Evolutionary conservation across 1,140 invertebrate species (phyloP).

Genomic region (Neocloeon triangulifer): DNA sequence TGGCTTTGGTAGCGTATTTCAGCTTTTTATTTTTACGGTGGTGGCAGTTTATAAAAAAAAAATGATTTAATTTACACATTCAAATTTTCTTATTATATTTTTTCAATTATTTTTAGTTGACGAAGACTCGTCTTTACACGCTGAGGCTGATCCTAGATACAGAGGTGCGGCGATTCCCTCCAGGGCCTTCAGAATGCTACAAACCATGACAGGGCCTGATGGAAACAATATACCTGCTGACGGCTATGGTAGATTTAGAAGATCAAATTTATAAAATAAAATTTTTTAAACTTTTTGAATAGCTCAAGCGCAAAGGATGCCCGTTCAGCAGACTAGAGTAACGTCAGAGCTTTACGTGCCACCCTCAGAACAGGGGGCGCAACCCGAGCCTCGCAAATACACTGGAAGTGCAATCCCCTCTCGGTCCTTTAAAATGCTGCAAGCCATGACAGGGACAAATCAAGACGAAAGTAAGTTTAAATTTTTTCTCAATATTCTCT

Average conservation of each 20-base stretch:
- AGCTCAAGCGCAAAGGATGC: background rate
- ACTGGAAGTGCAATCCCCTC: slow-evolving; percentile 65
- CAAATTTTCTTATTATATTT: too few relatives aligned
- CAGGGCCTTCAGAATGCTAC: slow-evolving; percentile 38
- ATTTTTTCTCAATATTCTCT: too few relatives aligned
- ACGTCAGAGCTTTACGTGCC: slow-evolving; percentile 31
- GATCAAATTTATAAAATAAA: too few relatives aligned
- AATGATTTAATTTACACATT: slow-evolving; percentile 1
- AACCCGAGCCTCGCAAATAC: slow-evolving; percentile 53
- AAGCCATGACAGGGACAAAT: slow-evolving; percentile 66
- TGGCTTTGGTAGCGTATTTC: too few relatives aligned
- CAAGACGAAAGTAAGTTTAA: too few relatives aligned
- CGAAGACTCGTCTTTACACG: slow-evolving; percentile 26
- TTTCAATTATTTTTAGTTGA: slow-evolving; percentile 25
- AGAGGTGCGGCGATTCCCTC: slow-evolving; percentile 42
- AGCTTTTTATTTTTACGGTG: background rate
- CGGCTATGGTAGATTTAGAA: too few relatives aligned
- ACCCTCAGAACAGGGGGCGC: slow-evolving; percentile 38
- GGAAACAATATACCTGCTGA: slow-evolving; percentile 8
- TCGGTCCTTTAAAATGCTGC: slow-evolving; percentile 61
- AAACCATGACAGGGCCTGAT: slow-evolving; percentile 29
- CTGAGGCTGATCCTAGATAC: slow-evolving; percentile 36
- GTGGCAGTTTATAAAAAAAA: background rate
- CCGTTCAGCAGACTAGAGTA: slow-evolving; percentile 3
- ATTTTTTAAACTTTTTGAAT: slow-evolving; percentile 2